Evolutionary conservation across 2,797 vertebrate genomes (phyloP), one percentile per base, ranked within the genome.

Genomic region (Thunnus albacares): DNA sequence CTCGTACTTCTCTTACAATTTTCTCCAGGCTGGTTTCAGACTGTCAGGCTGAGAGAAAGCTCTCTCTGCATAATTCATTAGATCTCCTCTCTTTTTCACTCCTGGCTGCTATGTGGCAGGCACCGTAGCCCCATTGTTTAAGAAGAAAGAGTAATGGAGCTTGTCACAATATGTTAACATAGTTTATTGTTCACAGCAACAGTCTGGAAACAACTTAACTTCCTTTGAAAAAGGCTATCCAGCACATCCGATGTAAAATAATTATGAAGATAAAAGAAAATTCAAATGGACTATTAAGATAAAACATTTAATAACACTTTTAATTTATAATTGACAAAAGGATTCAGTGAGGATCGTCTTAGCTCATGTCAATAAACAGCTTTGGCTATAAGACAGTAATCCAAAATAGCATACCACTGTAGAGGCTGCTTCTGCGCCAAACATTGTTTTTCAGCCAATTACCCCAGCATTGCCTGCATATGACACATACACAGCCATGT

Each of bases 31-130:
- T 92, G 92, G 89, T 92, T 93, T 92, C 81, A 85, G 91, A 92
- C 91, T 91, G 93, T 92, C 90, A 89, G 90, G 85, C 87, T 82
- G 88, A 83, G 85, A 92, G 94, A 94, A 94, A 93, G 90, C 83
- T 87, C 87, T 82, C 76, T 87, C 92, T 94, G 93, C 92, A 94
- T 96, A 94, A 95, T 95, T 95, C 92, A 95, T 94, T 90, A 92
- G 92, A 92, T 91, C 90, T 85, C 89, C 82, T 88, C 80, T 88
- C 90, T 89, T 87, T 91, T 93, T 87, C 91, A 89, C 86, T 89
- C 78, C 84, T 69, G 83, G 89, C 88, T 89, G 87, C 78, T 88
- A 41, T 87, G 88, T 89, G 89, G 89, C 84, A 90, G 78, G 41
- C 79, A 83, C 80, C 63, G 55, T 72, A 81, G 87, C 67, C 55